phyloP scores from a whole-genome alignment of 2,113 vertebrate species.

The Epinephelus lanceolatus region DNA sequence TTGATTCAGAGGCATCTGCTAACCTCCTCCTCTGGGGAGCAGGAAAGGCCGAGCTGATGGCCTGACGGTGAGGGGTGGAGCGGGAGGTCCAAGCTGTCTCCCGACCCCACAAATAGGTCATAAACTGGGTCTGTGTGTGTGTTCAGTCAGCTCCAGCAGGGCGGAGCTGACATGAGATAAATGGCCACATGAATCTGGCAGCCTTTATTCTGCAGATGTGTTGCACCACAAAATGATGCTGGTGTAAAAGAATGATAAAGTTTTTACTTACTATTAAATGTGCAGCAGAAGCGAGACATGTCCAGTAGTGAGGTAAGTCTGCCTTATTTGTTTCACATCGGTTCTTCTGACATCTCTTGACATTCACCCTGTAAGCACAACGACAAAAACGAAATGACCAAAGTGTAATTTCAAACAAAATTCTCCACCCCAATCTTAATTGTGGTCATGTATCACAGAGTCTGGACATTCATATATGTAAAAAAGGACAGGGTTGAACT shows the following conservation, averaged over 20 bases:
- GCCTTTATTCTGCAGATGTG: constrained; percentile 33
- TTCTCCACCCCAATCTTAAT: not conserved
- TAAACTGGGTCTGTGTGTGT: constrained; percentile 43
- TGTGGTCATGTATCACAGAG: not conserved
- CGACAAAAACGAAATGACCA: constrained; percentile 9
- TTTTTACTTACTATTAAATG: constrained; percentile 23
- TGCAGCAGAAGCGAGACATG: constrained; percentile 16
- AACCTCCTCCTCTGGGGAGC: constrained; percentile 43
- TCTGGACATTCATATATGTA: not conserved
- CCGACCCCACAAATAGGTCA: constrained; percentile 49
- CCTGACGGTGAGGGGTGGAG: constrained; percentile 1
- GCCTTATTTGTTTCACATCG: not conserved
- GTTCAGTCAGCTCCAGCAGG: constrained; percentile 31
- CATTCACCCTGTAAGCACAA: not conserved
- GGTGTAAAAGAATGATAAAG: constrained; percentile 2
- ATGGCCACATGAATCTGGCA: not conserved
- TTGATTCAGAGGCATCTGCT: constrained; percentile 78
- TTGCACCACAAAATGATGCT: not conserved
- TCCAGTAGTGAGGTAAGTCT: not conserved
- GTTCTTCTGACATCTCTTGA: not conserved
- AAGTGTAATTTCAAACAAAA: not conserved
- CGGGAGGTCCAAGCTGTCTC: constrained; percentile 30
- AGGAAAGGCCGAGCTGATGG: constrained; percentile 17
- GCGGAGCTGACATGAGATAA: constrained; percentile 36
- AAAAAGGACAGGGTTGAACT: not conserved